phyloP scores from a whole-genome alignment of 2,113 vertebrate genomes.

The Kobus ellipsiprymnus region DNA sequence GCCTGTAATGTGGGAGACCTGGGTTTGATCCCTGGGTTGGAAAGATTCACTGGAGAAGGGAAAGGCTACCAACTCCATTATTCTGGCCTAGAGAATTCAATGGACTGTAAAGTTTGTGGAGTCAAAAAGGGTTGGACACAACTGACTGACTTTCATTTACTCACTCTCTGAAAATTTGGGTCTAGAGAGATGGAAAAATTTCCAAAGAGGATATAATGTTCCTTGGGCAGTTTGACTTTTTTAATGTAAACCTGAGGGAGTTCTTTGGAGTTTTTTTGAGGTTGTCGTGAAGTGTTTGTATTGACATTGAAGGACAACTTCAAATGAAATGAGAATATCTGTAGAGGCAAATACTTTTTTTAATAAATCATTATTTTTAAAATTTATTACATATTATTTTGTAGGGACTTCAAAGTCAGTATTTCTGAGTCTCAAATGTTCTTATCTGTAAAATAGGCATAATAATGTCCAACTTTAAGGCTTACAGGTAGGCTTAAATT shows the following conservation, averaged over 20 bases:
- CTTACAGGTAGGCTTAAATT: neutral
- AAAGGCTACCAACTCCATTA: neutral
- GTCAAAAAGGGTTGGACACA: neutral
- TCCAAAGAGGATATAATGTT: neutral
- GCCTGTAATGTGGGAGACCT: neutral
- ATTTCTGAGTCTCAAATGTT: neutral
- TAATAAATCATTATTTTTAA: neutral
- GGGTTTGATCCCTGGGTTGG: neutral
- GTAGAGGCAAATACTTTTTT: neutral
- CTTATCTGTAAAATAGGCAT: neutral
- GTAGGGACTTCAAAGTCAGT: neutral
- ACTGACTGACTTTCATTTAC: neutral
- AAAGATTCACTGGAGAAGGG: neutral
- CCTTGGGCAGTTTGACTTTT: neutral
- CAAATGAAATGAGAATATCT: neutral
- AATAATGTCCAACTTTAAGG: neutral
- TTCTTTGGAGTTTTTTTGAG: neutral
- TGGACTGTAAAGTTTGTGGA: neutral
- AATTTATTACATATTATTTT: neutral
- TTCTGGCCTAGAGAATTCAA: neutral
- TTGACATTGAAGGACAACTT: neutral
- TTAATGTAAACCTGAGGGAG: neutral
- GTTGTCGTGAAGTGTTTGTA: neutral
- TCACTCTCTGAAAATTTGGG: neutral
- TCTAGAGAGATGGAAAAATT: neutral